phyloP scores from a whole-genome alignment of 2,113 vertebrate species.

The Tapirus terrestris region DNA sequence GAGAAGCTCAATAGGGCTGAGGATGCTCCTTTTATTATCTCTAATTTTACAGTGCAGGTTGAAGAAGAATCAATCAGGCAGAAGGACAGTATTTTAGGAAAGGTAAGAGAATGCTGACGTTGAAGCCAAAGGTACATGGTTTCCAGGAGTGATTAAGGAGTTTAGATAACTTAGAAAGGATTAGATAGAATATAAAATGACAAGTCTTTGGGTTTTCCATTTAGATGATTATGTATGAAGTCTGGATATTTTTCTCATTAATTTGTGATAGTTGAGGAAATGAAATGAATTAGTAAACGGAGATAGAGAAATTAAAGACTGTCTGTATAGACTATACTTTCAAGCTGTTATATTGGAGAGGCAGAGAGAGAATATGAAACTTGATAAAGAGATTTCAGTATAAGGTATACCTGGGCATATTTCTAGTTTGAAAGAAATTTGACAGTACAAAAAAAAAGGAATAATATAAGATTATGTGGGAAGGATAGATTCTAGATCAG shows the following conservation, averaged over 20 bases:
- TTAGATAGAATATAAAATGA: not conserved
- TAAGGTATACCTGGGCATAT: not conserved
- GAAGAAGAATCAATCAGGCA: not conserved
- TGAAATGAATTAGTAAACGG: not conserved
- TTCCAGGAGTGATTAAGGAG: not conserved
- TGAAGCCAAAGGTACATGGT: not conserved
- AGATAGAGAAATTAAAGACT: not conserved
- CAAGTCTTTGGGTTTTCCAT: not conserved
- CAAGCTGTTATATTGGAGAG: not conserved
- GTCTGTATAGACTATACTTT: not conserved
- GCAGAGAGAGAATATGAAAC: not conserved
- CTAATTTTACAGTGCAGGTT: not conserved
- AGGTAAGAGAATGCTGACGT: not conserved
- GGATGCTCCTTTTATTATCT: not conserved
- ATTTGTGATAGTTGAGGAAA: not conserved
- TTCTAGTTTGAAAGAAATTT: not conserved
- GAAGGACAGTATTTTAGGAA: not conserved
- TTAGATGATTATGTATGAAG: not conserved
- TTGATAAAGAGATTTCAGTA: not conserved
- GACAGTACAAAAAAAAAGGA: not conserved
- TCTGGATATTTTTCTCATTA: not conserved
- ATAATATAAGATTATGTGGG: not conserved
- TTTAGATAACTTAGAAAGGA: not conserved
- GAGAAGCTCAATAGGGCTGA: not conserved
- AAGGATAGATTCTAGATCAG: not conserved